Evolutionary conservation across 2,797 vertebrate genomes (phyloP).

Genomic region (Bufotes viridis): DNA sequence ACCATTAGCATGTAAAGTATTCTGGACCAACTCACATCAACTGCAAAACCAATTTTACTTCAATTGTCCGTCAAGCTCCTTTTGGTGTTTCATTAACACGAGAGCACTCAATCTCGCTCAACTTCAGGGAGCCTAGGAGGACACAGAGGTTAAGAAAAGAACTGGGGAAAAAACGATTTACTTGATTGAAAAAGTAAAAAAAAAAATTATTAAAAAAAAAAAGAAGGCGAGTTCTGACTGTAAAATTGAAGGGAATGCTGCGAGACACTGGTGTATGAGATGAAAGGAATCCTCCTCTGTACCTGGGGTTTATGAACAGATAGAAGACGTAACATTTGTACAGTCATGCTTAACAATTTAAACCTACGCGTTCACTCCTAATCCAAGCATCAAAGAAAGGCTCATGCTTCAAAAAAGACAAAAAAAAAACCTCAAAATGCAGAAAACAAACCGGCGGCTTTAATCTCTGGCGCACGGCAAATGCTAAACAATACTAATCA

Average conservation of each 20-base stretch:
- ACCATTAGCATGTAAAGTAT: slow-evolving; percentile 43
- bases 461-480: background rate
- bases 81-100: slow-evolving; percentile 45
- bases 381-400: slow-evolving; percentile 21
- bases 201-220: no score
- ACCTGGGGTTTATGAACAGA: slow-evolving; percentile 5
- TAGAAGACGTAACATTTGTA: slow-evolving; percentile 26
- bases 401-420: background rate
- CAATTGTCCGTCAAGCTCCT: slow-evolving; percentile 31
- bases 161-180: background rate
- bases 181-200: background rate
- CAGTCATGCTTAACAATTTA: slow-evolving; percentile 7
- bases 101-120: slow-evolving; percentile 41
- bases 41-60: slow-evolving; percentile 49
- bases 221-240: background rate
- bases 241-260: slow-evolving; percentile 16
- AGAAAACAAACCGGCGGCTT: background rate
- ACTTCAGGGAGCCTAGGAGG: slow-evolving; percentile 16
- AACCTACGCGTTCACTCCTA: background rate
- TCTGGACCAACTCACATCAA: background rate
- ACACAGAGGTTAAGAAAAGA: slow-evolving; percentile 5
- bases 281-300: slow-evolving; percentile 33
- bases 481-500: background rate
- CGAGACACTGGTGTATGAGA: background rate
- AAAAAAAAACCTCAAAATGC: background rate